Evolutionary conservation across 2,888 invertebrate genomes (phyloP).

Genomic region (Colostygia pectinataria): DNA sequence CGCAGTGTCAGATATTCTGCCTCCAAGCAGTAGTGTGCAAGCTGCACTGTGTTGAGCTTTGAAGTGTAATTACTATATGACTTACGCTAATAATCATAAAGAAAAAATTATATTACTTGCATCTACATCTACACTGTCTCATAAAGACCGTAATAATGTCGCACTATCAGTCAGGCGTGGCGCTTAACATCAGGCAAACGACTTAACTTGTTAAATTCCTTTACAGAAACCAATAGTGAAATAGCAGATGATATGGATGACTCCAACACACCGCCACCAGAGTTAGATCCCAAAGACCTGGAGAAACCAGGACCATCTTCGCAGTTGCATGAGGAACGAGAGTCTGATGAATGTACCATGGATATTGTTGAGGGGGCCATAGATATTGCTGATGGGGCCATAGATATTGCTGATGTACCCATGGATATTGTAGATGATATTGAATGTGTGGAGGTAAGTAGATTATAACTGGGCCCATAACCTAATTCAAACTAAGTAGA

Average conservation of each 20-base stretch:
- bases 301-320: neutral
- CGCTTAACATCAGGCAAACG: no score
- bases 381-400: constrained; percentile 1
- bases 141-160: no score
- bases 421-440: constrained; percentile 20
- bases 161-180: no score
- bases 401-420: constrained; percentile 2
- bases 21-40: no score
- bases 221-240: constrained; percentile 62
- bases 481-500: no score
- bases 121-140: no score
- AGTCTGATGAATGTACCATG: constrained; percentile 13
- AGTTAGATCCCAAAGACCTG: constrained; percentile 36
- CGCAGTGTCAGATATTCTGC: no score
- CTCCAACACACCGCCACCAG: constrained; percentile 45
- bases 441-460: constrained; percentile 17
- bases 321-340: neutral
- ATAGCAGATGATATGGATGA: constrained; percentile 67
- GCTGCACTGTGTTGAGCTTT: no score
- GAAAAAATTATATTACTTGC: no score
- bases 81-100: no score
- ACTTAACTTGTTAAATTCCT: no score
- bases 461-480: neutral
- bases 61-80: no score
- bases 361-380: constrained; percentile 1